These are phyloP conservation scores for Nomada lathburiana DNA, from an alignment of 2,888 invertebrate genomes.

Conservation along the genomic window DNA sequence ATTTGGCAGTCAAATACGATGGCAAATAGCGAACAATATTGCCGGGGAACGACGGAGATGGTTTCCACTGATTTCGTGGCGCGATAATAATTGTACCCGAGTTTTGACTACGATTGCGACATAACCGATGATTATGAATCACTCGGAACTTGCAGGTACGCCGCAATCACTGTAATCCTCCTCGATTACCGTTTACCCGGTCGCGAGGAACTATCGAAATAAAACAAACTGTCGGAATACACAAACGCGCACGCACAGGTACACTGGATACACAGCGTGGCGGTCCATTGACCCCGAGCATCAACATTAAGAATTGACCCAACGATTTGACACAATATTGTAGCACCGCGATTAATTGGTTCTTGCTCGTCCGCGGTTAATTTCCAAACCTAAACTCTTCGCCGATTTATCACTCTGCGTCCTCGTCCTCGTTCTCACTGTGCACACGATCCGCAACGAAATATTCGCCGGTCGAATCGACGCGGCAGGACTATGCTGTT, in stretches of 20 bases:
- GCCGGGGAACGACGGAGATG: background rate
- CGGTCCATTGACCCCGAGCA: no score
- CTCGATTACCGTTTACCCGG: background rate
- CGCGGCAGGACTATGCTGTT: background rate
- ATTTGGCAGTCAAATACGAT: background rate
- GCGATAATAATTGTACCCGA: background rate
- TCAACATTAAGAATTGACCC: background rate
- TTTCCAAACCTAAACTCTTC: background rate
- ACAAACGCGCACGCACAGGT: background rate
- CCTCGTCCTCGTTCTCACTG: background rate
- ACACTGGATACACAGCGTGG: no score
- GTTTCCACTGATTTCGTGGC: conserved; percentile 8
- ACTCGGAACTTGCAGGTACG: background rate
- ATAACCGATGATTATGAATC: conserved; percentile 3
- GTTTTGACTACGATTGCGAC: background rate
- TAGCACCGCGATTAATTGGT: background rate
- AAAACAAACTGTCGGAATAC: background rate
- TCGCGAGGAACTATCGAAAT: background rate
- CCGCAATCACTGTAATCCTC: background rate
- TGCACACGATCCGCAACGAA: background rate
- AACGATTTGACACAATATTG: background rate
- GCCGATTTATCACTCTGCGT: background rate
- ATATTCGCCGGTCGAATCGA: background rate
- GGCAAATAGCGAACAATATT: background rate
- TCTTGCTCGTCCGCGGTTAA: background rate